phyloP scores from a whole-genome alignment of 2,888 invertebrate genomes.

The Drosophila multiciliata region DNA sequence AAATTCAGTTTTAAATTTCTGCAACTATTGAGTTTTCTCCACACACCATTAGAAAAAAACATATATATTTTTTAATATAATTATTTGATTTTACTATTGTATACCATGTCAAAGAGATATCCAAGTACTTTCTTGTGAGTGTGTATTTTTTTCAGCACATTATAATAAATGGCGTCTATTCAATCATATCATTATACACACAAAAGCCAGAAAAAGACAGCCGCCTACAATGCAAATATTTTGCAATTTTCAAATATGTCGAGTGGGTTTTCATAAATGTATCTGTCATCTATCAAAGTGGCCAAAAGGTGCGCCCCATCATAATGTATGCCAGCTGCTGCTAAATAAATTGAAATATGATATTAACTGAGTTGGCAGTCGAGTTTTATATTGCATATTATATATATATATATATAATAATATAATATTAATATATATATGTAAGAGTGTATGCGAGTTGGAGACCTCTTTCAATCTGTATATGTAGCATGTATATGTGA shows the following conservation, averaged over 20 bases:
- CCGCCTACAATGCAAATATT: constrained; percentile 29
- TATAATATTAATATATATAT: too few relatives aligned
- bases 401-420: too few relatives aligned
- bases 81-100: neutral
- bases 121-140: neutral
- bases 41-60: neutral
- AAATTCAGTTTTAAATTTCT: neutral
- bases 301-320: constrained; percentile 27
- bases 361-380: constrained; percentile 36
- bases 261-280: constrained; percentile 44
- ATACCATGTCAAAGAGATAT: neutral
- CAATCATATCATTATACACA: constrained; percentile 55
- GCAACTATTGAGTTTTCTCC: neutral
- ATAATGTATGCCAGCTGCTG: constrained; percentile 31
- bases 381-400: constrained; percentile 17
- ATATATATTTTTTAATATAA: neutral
- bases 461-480: constrained; percentile 8
- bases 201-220: neutral
- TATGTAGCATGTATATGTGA: neutral
- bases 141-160: neutral
- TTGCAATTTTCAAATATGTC: constrained; percentile 52
- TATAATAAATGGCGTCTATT: constrained; percentile 43
- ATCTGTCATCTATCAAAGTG: constrained; percentile 60
- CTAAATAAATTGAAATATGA: constrained; percentile 56
- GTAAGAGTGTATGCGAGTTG: neutral